phyloP scores from a whole-genome alignment of 2,113 vertebrate genomes.

The Donacobius atricapilla region DNA sequence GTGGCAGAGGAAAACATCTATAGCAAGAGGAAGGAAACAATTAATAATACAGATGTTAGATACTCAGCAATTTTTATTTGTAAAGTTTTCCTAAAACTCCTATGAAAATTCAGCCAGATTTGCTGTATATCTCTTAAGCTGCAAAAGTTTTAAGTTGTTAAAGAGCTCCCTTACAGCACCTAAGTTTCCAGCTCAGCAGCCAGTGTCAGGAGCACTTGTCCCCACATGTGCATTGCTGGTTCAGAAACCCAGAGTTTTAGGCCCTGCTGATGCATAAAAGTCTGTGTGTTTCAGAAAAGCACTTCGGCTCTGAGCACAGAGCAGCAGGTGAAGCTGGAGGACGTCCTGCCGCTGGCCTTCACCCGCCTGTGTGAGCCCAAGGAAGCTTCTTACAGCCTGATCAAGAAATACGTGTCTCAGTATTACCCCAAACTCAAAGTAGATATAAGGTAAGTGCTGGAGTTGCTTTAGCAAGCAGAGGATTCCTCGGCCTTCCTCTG shows the following conservation, averaged over 20 bases:
- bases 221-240: neutral
- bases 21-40: neutral
- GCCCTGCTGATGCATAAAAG: neutral
- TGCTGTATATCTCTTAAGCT: neutral
- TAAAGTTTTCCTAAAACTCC: neutral
- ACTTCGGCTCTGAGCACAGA: constrained; percentile 49
- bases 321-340: constrained; percentile 87
- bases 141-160: neutral
- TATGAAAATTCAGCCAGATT: neutral
- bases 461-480: neutral
- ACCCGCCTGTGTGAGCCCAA: constrained; percentile 97
- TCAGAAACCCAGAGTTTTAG: neutral
- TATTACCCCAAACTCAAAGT: constrained; percentile 93
- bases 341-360: constrained; percentile 92
- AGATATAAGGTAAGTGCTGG: constrained; percentile 81
- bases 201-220: neutral
- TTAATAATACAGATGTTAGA: neutral
- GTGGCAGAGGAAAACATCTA: neutral
- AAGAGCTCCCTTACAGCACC: neutral
- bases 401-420: constrained; percentile 95
- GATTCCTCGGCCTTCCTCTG: neutral
- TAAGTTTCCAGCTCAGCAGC: neutral
- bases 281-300: constrained; percentile 74
- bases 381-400: constrained; percentile 95
- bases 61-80: neutral